These are phyloP conservation scores for Apis cerana DNA, from an alignment of 1,140 invertebrate species.

Conservation along the genomic window DNA sequence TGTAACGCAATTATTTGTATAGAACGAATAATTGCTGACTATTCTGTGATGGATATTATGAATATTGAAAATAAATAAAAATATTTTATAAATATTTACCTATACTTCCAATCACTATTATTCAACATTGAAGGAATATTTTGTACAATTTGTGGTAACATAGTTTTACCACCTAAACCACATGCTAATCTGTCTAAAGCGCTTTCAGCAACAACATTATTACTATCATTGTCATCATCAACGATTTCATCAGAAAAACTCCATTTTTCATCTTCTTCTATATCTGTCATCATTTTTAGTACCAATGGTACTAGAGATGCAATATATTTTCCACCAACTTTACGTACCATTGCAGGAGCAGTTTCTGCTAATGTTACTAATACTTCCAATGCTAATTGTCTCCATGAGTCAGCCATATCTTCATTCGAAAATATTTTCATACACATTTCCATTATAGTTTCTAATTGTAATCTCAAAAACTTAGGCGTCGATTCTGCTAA, in stretches of 20 bases:
- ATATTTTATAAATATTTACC: constrained; percentile 68
- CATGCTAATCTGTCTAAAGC: constrained; percentile 98
- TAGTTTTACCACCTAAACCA: constrained; percentile 96
- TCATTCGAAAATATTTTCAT: constrained; percentile 87
- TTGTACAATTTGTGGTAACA: constrained; percentile 93
- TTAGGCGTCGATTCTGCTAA: constrained; percentile 96
- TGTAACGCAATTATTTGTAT: constrained; percentile 72
- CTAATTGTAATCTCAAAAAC: constrained; percentile 92
- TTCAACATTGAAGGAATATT: constrained; percentile 93
- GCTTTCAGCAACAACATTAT: constrained; percentile 97
- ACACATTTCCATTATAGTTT: constrained; percentile 94
- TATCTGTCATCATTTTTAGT: constrained; percentile 97
- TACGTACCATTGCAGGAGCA: constrained; percentile 97
- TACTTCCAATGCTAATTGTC: constrained; percentile 95
- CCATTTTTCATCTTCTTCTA: constrained; percentile 96
- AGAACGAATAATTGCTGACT: constrained; percentile 71
- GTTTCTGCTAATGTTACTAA: constrained; percentile 97
- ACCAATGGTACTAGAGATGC: constrained; percentile 90
- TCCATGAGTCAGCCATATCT: constrained; percentile 91
- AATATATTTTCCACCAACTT: constrained; percentile 91
- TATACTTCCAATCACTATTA: constrained; percentile 91
- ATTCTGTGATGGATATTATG: constrained; percentile 62
- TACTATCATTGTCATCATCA: constrained; percentile 91
- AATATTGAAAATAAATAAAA: constrained; percentile 6
- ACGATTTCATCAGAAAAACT: constrained; percentile 85